Conservation (phyloP, 2,113 vertebrate species). For the Aythya baeri region DNA sequence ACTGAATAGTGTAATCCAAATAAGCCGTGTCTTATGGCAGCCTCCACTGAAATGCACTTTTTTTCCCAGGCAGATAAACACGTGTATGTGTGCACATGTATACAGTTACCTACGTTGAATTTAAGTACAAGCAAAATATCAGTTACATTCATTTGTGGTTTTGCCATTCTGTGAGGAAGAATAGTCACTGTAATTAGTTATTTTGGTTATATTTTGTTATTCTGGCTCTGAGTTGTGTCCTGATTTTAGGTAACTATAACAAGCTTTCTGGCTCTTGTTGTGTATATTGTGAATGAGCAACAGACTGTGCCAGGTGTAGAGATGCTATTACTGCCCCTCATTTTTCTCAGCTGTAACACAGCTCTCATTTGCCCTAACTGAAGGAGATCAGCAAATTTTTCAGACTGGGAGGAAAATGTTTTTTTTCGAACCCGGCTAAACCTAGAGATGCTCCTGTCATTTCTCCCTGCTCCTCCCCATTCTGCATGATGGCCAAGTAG, state of each 20-base stretch:
- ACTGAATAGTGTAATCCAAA: not conserved
- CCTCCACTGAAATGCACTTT: not conserved
- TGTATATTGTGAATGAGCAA: not conserved
- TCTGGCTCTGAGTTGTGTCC: not conserved
- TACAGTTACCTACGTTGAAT: accelerated
- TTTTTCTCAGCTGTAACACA: not conserved
- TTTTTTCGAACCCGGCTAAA: not conserved
- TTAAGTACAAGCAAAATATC: too few species aligned
- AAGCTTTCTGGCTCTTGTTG: not conserved
- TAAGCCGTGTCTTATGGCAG: not conserved
- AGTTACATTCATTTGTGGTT: not conserved
- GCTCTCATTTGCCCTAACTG: not conserved
- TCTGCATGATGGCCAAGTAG: not conserved
- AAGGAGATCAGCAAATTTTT: not conserved
- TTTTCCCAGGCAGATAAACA: not conserved
- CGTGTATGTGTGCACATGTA: accelerated
- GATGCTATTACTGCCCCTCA: not conserved
- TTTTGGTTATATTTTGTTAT: not conserved
- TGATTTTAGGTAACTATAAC: not conserved
- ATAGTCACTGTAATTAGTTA: not conserved
- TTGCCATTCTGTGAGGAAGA: not conserved
- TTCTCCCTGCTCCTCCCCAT: not conserved
- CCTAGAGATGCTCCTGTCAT: not conserved
- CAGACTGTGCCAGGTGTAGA: not conserved
- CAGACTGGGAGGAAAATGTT: not conserved